A percentile compares a stretch with the other conserved stretches of the same genome.
phyloP scores from a whole-genome alignment of 1,140 invertebrate species.

The Physella acuta region DNA sequence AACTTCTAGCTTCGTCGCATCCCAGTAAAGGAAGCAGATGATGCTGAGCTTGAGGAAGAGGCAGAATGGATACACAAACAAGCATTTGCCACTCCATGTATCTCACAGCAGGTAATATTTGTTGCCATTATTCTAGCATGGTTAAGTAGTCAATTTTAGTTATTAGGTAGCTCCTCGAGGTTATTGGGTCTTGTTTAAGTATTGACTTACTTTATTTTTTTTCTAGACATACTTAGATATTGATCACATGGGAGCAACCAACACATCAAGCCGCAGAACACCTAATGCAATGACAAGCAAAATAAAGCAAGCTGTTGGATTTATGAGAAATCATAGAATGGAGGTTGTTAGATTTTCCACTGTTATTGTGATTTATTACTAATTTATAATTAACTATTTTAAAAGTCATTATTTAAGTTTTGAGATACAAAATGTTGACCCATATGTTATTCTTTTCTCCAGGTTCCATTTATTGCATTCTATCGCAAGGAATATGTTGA shows the following conservation, averaged over 20 bases:
- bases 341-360: constrained; percentile 65
- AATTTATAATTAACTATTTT: neutral
- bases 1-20: constrained; percentile 90
- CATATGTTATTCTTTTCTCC: constrained; percentile 27
- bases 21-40: constrained; percentile 74
- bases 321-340: constrained; percentile 91
- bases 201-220: neutral
- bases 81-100: constrained; percentile 81
- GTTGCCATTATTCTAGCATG: neutral
- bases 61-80: constrained; percentile 97
- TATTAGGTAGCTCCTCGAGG: neutral
- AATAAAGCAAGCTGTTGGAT: constrained; percentile 91
- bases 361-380: neutral
- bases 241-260: constrained; percentile 43
- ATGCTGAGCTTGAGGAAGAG: constrained; percentile 86
- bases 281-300: constrained; percentile 68
- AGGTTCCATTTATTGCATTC: constrained; percentile 96
- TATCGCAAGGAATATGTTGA: constrained; percentile 98
- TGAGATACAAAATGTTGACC: neutral
- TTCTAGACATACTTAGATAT: constrained; percentile 45
- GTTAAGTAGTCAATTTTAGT: neutral
- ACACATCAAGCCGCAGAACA: constrained; percentile 32
- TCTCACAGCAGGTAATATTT: constrained; percentile 74
- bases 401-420: neutral
- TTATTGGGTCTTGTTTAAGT: neutral